Evolutionary conservation across 1,140 invertebrate genomes (phyloP).

Genomic region (Drosophila santomea): DNA sequence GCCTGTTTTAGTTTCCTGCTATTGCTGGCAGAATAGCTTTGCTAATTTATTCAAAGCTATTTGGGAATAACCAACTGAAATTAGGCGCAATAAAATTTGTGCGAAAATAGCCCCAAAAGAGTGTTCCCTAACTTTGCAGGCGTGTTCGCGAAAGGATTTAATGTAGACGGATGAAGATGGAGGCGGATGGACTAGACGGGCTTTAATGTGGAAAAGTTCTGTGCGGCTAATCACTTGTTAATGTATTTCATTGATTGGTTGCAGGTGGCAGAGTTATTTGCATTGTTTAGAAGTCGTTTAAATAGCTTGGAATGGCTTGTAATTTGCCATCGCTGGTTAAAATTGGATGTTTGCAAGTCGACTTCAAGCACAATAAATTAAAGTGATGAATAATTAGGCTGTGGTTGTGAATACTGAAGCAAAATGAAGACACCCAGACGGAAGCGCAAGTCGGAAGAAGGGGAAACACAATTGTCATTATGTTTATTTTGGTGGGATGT

Average conservation of each 20-base stretch:
- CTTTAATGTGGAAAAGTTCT: slow-evolving; percentile 60
- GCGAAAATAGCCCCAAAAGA: slow-evolving; percentile 43
- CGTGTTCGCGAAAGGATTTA: not conserved
- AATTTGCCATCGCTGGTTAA: slow-evolving; percentile 20
- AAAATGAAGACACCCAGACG: not conserved
- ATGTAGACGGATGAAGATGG: not conserved
- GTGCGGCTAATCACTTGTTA: slow-evolving; percentile 67
- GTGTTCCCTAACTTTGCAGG: slow-evolving; percentile 13
- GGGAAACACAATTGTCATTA: slow-evolving; percentile 17
- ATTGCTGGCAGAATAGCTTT: slow-evolving; percentile 43
- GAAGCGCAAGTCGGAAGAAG: slow-evolving; percentile 12
- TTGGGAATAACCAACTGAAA: slow-evolving; percentile 1
- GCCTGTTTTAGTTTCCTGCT: slow-evolving; percentile 23
- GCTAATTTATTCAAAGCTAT: slow-evolving; percentile 6
- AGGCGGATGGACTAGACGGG: slow-evolving; percentile 6
- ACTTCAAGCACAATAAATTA: slow-evolving; percentile 3
- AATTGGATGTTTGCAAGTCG: slow-evolving; percentile 22
- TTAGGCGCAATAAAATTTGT: slow-evolving; percentile 55
- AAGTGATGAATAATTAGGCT: slow-evolving; percentile 10
- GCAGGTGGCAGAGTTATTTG: slow-evolving; percentile 37
- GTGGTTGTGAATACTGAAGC: not conserved
- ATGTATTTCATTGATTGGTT: slow-evolving; percentile 49
- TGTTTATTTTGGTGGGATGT: slow-evolving; percentile 13
- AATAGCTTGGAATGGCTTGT: slow-evolving; percentile 32
- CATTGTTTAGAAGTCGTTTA: slow-evolving; percentile 31